Evolutionary conservation across 2,797 vertebrate genomes (phyloP).

Genomic region (Paedocypris micromegethes): DNA sequence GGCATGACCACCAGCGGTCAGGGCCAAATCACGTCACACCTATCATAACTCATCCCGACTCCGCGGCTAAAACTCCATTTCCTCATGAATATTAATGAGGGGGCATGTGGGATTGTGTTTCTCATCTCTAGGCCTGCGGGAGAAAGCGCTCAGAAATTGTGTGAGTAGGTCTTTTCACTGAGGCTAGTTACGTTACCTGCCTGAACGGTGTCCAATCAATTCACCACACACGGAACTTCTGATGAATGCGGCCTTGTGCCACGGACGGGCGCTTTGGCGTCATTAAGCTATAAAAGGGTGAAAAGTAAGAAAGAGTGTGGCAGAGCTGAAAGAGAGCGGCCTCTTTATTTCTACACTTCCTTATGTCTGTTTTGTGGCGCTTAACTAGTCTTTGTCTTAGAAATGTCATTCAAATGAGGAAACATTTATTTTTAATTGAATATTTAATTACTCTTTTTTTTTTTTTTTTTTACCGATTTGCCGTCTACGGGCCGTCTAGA

Average conservation of each 20-base stretch:
- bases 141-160: conserved; percentile 35
- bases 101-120: conserved; percentile 54
- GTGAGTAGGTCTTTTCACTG: conserved; percentile 33
- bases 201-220: conserved; percentile 25
- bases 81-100: conserved; percentile 60
- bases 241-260: conserved; percentile 24
- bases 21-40: conserved; percentile 52
- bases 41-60: conserved; percentile 56
- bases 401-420: too few relatives aligned
- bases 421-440: too few relatives aligned
- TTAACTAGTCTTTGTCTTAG: too few relatives aligned
- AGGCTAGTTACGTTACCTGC: conserved; percentile 45
- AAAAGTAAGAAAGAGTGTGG: background rate
- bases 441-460: too few relatives aligned
- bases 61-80: conserved; percentile 49
- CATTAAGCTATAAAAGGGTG: background rate
- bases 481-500: too few relatives aligned
- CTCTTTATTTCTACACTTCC: background rate
- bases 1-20: conserved; percentile 40
- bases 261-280: conserved; percentile 14
- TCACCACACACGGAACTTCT: conserved; percentile 25
- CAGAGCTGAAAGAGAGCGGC: background rate
- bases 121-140: conserved; percentile 20
- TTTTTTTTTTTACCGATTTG: too few relatives aligned
- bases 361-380: too few relatives aligned